These are phyloP conservation scores for Saccostrea echinata DNA, from an alignment of 1,140 invertebrate genomes.

Conservation along the genomic window DNA sequence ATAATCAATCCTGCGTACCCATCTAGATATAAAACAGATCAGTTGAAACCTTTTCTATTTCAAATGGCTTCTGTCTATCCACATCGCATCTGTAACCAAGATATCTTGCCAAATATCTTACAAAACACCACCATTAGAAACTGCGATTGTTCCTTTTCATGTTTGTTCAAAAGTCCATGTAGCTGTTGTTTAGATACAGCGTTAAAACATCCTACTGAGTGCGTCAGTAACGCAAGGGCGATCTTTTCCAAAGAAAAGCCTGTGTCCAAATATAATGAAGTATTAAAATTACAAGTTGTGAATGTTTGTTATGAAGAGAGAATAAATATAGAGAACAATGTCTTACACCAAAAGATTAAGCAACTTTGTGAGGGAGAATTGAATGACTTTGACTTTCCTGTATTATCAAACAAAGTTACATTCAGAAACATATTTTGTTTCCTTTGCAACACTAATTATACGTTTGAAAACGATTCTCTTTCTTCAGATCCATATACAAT, in stretches of 20 bases:
- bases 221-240: background rate
- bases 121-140: background rate
- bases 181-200: background rate
- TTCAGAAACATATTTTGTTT: constrained; percentile 14
- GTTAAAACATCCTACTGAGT: background rate
- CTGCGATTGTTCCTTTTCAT: background rate
- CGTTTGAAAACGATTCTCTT: background rate
- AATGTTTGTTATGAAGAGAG: background rate
- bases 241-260: background rate
- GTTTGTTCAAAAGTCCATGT: background rate
- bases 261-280: background rate
- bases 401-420: background rate
- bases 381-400: background rate
- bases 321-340: background rate
- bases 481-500: background rate
- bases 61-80: background rate
- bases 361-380: background rate
- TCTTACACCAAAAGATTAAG: background rate
- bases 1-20: background rate
- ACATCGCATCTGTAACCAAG: background rate
- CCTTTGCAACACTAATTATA: background rate
- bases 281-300: background rate
- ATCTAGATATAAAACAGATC: background rate
- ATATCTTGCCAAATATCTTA: background rate
- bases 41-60: background rate